Evolutionary conservation across 2,888 invertebrate species (phyloP), one percentile per base, ranked within the genome.

Genomic region (Onchidella celtica): DNA sequence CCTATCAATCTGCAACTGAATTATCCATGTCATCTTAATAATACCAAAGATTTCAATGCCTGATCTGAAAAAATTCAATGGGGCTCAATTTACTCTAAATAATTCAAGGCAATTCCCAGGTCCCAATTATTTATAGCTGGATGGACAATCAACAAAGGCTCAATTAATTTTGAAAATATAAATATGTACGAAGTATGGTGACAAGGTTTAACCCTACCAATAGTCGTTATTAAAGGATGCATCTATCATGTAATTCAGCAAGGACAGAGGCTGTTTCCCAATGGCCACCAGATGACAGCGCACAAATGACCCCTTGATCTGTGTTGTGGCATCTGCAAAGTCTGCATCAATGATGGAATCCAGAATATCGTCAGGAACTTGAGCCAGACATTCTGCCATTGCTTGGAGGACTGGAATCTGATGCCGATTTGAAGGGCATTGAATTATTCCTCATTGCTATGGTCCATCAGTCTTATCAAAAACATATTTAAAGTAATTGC

Each of bases 191-290:
- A 21, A 21, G 9, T 63, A n/a, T n/a, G n/a, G n/a, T n/a, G n/a
- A 29, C 1, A 65, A 40, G 6, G 65, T 4, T 21, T 55, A n/a
- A 57, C 40, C 75, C 65, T 82, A 89, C 89, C 85, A 85, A 6
- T 78, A 59, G n/a, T 79, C 73, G 73, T 79, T 83, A 63, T 89
- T 89, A 40, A 90, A 83, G 34, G 86, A 83, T 61, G 89, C 87
- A 86, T 92, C 92, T 11, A 92, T 87, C 85, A 88, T 89, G 38
- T 88, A 87, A 82, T 92, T 92, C 4, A 92, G 86, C 38, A 91
- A 81, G 27, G 89, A 85, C 2, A 92, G 84, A 3, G 92, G 91
- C 82, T 92, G 92, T 40, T 83, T 85, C 32, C 91, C 91, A 32
- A 86, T 82, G 4, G 87, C 89, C 59, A 92, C 91, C 32, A 91